Evolutionary conservation across 2,888 invertebrate species (phyloP).

Genomic region (Leptopterna dolabrata): DNA sequence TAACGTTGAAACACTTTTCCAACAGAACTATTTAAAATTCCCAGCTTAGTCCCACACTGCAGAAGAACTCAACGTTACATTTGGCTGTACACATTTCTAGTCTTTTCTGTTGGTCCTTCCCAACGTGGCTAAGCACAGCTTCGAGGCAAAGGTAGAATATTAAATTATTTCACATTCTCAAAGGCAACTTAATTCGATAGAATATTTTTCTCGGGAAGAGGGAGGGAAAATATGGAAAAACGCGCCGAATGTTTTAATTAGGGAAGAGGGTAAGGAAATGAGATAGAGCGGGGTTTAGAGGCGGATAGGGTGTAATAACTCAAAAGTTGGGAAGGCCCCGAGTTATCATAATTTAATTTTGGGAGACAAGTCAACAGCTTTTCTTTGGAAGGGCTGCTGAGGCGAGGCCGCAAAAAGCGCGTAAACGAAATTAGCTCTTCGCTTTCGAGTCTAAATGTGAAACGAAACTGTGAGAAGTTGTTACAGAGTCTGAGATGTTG

Average conservation of each 20-base stretch:
- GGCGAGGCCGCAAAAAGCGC: conserved; percentile 38
- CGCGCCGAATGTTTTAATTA: conserved; percentile 48
- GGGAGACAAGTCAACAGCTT: conserved; percentile 46
- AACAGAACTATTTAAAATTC: too few species aligned
- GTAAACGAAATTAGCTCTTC: conserved; percentile 42
- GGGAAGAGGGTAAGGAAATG: neutral
- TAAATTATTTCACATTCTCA: neutral
- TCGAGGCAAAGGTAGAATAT: neutral
- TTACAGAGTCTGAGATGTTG: neutral
- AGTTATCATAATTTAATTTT: conserved; percentile 51
- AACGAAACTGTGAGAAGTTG: conserved; percentile 1
- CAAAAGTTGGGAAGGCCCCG: conserved; percentile 31
- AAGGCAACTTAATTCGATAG: neutral
- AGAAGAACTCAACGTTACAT: too few species aligned
- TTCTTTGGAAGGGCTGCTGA: conserved; percentile 22
- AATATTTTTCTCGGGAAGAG: neutral
- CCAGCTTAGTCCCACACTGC: too few species aligned
- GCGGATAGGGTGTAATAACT: conserved; percentile 30
- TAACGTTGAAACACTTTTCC: too few species aligned
- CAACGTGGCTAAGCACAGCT: too few species aligned
- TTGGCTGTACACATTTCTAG: too few species aligned
- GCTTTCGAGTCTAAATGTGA: conserved; percentile 16
- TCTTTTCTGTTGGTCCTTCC: too few species aligned
- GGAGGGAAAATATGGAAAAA: neutral
- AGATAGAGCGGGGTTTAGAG: neutral